Evolutionary conservation across 2,888 invertebrate genomes (phyloP), one percentile per base, ranked within the genome.

Genomic region (Nesidiocoris tenuis): DNA sequence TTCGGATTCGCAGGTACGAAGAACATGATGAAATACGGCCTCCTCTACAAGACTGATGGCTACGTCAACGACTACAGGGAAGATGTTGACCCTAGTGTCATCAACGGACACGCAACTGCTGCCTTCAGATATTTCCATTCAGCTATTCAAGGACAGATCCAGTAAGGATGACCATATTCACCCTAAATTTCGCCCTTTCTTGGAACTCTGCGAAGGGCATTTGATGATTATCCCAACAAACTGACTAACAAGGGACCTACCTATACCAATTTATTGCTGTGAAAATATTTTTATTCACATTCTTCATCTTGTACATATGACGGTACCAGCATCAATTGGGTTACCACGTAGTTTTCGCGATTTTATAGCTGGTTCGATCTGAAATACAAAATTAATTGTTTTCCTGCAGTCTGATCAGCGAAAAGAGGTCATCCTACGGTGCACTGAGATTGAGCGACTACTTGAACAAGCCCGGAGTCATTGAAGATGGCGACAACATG

Each of bases 71-170:
- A 91, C 82, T 91, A 91, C 83, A 86, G 89, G 78, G 86, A 88
- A 0, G 83, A 84, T 25, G 88, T 91, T 0, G 87, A 90, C 81
- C 90, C 91, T 0, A 86, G 88, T 3, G 84, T 89, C 0, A 82
- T 91, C 68, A 90, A 90, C 79, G 91, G 90, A 79, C 90, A 91
- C 80, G 88, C 91, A 1, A 90, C 88, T 0, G 90, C 90, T 5
- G 91, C 91, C 3, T 91, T 90, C 82, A 87, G 91, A 84, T 90
- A 89, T 81, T 91, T 91, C 87, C 91, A 91, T 81, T 87, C 90
- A 0, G 84, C 89, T 63, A 90, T 91, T 78, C 87, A 89, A 77
- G 91, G 91, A 79, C 87, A 86, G 80, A 85, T 91, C 74, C 87
- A 90, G 91, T 91, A 85, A 85, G 88, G n/a, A n/a, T n/a, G n/a